phyloP scores from a whole-genome alignment of 2,888 invertebrate species.

The Cheilosia impressa region DNA sequence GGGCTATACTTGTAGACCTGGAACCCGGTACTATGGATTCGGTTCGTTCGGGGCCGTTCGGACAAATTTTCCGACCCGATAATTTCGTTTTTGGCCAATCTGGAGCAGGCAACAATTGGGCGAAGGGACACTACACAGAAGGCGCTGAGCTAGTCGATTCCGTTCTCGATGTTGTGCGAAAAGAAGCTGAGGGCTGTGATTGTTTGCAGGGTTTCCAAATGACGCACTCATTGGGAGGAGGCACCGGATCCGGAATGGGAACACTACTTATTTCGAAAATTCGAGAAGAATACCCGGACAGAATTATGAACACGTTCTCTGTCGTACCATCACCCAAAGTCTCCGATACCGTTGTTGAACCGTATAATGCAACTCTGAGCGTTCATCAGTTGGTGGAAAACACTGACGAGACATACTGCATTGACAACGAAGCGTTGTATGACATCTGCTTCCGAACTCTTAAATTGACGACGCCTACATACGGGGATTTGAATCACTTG shows the following conservation, averaged over 20 bases:
- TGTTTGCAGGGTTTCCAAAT: constrained; percentile 94
- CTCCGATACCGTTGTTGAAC: constrained; percentile 87
- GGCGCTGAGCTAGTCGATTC: constrained; percentile 95
- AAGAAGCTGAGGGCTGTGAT: constrained; percentile 95
- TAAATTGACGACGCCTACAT: constrained; percentile 94
- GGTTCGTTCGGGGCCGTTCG: constrained; percentile 96
- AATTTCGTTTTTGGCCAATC: constrained; percentile 97
- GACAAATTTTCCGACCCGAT: constrained; percentile 96
- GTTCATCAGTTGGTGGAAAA: constrained; percentile 95
- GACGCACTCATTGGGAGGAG: constrained; percentile 93
- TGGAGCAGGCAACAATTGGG: constrained; percentile 94
- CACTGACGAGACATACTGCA: constrained; percentile 95
- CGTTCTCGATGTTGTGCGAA: constrained; percentile 92
- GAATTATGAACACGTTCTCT: constrained; percentile 94
- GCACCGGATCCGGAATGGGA: constrained; percentile 95
- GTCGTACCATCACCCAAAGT: constrained; percentile 94
- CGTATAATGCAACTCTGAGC: constrained; percentile 95
- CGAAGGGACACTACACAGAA: constrained; percentile 97
- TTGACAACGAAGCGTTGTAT: constrained; percentile 96
- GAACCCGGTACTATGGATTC: constrained; percentile 99
- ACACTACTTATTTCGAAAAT: constrained; percentile 94
- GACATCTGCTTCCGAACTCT: constrained; percentile 96
- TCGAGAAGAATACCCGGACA: constrained; percentile 93
- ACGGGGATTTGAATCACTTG: constrained; percentile 96
- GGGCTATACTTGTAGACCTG: constrained; percentile 96